A percentile compares a stretch with the other conserved stretches of the same genome.
Evolutionary conservation across 2,113 vertebrate genomes (phyloP).

Genomic region (Callorhinus ursinus): DNA sequence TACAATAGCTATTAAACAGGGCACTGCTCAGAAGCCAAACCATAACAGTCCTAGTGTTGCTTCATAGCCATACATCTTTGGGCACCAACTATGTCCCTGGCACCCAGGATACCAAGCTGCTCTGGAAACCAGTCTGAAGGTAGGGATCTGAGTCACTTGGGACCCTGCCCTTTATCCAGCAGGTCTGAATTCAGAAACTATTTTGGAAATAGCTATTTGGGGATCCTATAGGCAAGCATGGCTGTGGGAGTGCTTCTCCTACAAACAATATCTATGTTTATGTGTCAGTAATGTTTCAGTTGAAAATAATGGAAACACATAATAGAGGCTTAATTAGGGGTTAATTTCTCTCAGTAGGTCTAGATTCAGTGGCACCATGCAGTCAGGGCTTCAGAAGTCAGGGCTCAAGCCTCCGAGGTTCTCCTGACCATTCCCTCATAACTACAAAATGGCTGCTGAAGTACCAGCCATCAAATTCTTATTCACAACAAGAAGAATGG

Average conservation of each 20-base stretch:
- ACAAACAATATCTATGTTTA: not conserved
- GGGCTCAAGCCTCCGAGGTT: not conserved
- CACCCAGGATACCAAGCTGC: not conserved
- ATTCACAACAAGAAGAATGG: not conserved
- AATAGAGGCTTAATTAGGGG: not conserved
- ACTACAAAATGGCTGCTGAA: not conserved
- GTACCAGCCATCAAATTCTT: not conserved
- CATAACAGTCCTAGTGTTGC: rapidly evolving
- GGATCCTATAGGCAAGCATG: not conserved
- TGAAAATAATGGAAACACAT: not conserved
- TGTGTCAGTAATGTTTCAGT: not conserved
- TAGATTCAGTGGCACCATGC: not conserved
- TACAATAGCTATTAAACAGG: not conserved
- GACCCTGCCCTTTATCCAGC: not conserved
- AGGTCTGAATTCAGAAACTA: not conserved
- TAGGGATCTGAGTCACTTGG: not conserved
- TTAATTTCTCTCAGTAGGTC: not conserved
- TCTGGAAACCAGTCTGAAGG: not conserved
- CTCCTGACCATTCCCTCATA: not conserved
- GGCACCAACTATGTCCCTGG: not conserved
- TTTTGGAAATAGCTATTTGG: not conserved
- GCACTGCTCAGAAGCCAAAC: not conserved
- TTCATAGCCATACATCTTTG: not conserved
- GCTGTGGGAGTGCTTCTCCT: not conserved
- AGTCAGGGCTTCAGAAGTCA: not conserved